phyloP scores from a whole-genome alignment of 1,140 invertebrate genomes.

The Drosophila arawakana region DNA sequence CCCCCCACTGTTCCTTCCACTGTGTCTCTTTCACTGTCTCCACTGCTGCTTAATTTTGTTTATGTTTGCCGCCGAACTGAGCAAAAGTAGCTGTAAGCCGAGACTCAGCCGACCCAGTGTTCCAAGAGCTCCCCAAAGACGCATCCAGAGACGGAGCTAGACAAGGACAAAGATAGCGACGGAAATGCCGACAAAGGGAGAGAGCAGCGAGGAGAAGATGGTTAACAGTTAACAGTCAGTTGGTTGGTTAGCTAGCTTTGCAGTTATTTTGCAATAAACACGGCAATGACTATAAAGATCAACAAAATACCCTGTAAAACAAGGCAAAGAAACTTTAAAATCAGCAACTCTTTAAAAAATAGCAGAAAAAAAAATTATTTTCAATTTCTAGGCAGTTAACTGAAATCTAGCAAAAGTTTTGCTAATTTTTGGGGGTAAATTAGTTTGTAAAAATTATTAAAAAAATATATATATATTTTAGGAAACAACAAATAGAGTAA shows the following conservation, averaged over 20 bases:
- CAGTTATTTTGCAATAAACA: neutral
- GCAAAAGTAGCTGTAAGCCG: constrained; percentile 28
- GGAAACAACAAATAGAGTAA: no score
- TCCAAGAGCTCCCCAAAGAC: neutral
- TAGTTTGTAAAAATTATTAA: no score
- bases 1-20: neutral
- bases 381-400: no score
- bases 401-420: no score
- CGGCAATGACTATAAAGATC: neutral
- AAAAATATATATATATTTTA: no score
- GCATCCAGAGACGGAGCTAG: neutral
- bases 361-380: no score
- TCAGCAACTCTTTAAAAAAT: no score
- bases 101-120: constrained; percentile 1
- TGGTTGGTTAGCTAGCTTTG: constrained; percentile 21
- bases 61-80: constrained; percentile 34
- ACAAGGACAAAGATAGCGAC: neutral
- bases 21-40: neutral
- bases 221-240: constrained; percentile 30
- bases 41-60: constrained; percentile 42
- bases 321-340: no score
- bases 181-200: no score
- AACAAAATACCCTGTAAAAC: neutral
- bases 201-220: neutral
- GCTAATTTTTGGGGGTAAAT: no score